Evolutionary conservation across 2,113 vertebrate species (phyloP).

Genomic region (Hyla sarda): DNA sequence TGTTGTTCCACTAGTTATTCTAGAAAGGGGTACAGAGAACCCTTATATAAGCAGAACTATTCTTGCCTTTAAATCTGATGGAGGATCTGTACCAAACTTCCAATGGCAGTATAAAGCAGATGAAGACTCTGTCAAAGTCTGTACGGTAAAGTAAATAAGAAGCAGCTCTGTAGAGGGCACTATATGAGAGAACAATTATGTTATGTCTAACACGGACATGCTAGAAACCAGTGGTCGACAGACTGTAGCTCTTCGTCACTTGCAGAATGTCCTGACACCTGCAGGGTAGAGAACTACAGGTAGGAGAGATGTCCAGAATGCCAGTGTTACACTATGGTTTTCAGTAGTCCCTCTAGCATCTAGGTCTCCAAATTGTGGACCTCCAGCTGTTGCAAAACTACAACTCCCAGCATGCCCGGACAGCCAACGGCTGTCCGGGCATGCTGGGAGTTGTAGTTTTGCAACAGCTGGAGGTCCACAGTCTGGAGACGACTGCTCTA

Average conservation of each 20-base stretch:
- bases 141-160: neutral
- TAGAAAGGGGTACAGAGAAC: too few relatives aligned
- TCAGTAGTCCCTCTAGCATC: constrained; percentile 7
- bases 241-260: too few relatives aligned
- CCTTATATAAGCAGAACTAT: neutral
- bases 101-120: neutral
- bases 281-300: neutral
- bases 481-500: too few relatives aligned
- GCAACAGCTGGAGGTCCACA: too few relatives aligned
- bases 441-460: too few relatives aligned
- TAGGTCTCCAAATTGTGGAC: too few relatives aligned
- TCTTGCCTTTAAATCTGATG: neutral
- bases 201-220: neutral
- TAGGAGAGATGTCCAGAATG: neutral
- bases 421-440: too few relatives aligned
- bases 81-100: neutral
- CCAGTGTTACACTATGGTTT: constrained; percentile 7
- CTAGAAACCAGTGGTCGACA: neutral
- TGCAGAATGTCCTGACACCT: neutral
- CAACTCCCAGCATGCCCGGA: too few relatives aligned
- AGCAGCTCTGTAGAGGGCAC: neutral
- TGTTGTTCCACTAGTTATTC: too few relatives aligned
- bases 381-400: too few relatives aligned
- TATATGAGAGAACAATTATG: neutral
- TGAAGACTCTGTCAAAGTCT: neutral